phyloP scores from a whole-genome alignment of 2,888 invertebrate genomes.

The Eupithecia exiguata region DNA sequence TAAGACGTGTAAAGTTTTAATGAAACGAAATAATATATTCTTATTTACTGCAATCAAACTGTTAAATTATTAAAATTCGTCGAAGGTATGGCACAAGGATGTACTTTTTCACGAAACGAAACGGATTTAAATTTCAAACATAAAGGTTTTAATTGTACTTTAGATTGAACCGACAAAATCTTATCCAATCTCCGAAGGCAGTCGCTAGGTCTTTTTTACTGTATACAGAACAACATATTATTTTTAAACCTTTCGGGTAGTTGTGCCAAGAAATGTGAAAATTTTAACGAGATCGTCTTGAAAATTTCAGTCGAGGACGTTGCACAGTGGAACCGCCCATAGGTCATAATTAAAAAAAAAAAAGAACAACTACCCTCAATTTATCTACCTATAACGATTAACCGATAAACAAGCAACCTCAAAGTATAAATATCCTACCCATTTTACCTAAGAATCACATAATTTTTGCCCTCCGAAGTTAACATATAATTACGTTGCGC shows the following conservation, averaged over 20 bases:
- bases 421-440: no score
- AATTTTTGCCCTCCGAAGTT: no score
- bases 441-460: no score
- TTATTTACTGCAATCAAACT: background rate
- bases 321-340: no score
- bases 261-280: slow-evolving; percentile 45
- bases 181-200: slow-evolving; percentile 26
- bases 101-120: slow-evolving; percentile 12
- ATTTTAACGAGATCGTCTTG: slow-evolving; percentile 64
- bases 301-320: slow-evolving; percentile 61
- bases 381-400: no score
- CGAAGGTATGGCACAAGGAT: background rate
- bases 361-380: no score
- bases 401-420: no score
- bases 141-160: slow-evolving; percentile 29
- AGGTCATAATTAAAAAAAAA: no score
- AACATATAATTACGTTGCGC: no score
- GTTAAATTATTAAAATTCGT: background rate
- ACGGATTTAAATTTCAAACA: slow-evolving; percentile 20
- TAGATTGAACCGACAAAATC: slow-evolving; percentile 30
- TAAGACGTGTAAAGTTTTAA: background rate
- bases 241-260: slow-evolving; percentile 33
- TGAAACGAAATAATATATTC: background rate
- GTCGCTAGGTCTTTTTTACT: slow-evolving; percentile 23
- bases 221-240: slow-evolving; percentile 28